Conservation (phyloP, 1,140 invertebrate species). For the Formica exsecta region DNA sequence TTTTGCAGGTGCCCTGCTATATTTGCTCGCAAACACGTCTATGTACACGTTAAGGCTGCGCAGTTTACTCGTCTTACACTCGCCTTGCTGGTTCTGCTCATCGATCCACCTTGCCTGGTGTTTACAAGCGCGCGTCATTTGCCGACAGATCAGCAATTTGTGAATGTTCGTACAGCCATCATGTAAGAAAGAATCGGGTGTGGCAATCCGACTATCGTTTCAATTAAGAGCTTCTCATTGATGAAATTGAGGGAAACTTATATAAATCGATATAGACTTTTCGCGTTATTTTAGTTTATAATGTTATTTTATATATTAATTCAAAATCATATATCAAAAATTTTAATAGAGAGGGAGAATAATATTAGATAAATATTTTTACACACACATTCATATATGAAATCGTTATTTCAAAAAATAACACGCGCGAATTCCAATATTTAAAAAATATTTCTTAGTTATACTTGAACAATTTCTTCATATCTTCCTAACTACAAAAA, state of each 20-base stretch:
- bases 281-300: neutral
- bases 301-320: neutral
- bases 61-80: conserved; percentile 59
- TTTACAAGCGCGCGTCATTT: conserved; percentile 61
- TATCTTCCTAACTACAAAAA: neutral
- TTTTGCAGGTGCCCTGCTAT: conserved; percentile 58
- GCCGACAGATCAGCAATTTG: conserved; percentile 62
- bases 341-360: neutral
- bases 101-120: conserved; percentile 50
- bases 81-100: conserved; percentile 51
- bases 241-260: neutral
- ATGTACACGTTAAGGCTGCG: conserved; percentile 57
- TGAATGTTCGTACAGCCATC: conserved; percentile 36
- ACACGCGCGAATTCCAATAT: too few species aligned
- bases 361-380: neutral
- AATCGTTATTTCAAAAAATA: neutral
- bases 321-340: neutral
- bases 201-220: conserved; percentile 20
- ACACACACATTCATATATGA: neutral
- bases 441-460: neutral
- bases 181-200: conserved; percentile 4
- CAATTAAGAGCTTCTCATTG: neutral
- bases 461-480: neutral
- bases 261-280: neutral
- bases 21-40: conserved; percentile 63